phyloP scores from a whole-genome alignment of 2,797 vertebrate species.

The Microtus californicus region DNA sequence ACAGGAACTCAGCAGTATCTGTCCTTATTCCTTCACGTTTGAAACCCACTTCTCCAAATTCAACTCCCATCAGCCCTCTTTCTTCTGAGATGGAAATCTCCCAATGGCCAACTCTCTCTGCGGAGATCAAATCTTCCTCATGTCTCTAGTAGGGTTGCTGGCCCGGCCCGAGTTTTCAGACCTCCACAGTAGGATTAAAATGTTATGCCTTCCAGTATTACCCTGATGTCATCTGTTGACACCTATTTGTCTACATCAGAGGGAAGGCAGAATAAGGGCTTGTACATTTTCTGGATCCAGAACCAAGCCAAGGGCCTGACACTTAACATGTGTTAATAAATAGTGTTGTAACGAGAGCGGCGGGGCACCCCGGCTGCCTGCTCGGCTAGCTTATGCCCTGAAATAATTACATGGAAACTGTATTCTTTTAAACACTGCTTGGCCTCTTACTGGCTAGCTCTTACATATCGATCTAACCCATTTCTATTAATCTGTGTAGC shows the following conservation, averaged over 20 bases:
- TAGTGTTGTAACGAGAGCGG: too few species aligned
- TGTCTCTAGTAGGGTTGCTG: background rate
- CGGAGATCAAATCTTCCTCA: background rate
- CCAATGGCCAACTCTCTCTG: background rate
- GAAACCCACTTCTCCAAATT: background rate
- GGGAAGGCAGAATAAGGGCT: background rate
- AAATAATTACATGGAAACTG: too few species aligned
- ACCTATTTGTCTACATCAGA: background rate
- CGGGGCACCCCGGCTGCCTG: too few species aligned
- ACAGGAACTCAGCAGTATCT: too few species aligned
- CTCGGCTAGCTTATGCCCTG: too few species aligned
- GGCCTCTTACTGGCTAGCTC: too few species aligned
- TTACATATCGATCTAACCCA: too few species aligned
- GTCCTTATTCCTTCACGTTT: background rate
- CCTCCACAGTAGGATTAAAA: background rate
- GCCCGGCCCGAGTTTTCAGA: background rate
- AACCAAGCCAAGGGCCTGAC: background rate
- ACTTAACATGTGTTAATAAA: background rate
- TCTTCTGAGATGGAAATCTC: background rate
- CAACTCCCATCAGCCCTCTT: background rate
- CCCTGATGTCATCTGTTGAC: background rate
- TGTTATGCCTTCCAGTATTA: too few species aligned
- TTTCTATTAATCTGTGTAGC: too few species aligned
- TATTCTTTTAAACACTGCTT: too few species aligned
- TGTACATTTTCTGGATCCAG: background rate